Evolutionary conservation across 2,888 invertebrate species (phyloP), one percentile per base, ranked within the genome.

Genomic region (Clunio marinus): DNA sequence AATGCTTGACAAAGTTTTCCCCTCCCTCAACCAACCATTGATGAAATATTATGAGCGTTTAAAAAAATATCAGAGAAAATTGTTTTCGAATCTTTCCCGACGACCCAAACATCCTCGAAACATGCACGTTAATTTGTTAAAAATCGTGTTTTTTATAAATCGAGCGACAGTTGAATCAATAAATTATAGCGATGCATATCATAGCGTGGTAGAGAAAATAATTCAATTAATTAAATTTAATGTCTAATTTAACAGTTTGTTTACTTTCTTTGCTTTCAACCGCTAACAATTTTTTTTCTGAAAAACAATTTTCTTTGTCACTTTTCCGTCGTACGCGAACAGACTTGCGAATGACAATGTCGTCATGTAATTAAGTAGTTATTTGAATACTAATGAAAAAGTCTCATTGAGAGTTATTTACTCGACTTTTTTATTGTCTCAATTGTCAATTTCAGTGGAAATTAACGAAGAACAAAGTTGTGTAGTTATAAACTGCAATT

Each of bases 201-300:
- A 32, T 10, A 32, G 5, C 10, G 4, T 32, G 57, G 27, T n/a
- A 27, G 25, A 41, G 28, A 25, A 25, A 59, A 59, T 17, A 28
- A 20, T 24, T 55, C 5, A 59, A 13, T 59, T 59, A 59, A 57
- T 57, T 57, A 57, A 57, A 25, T 57, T 57, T 59, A 59, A 59
- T 20, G 59, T 35, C 59, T 59, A 27, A n/a, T 59, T 59, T 59
- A 59, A 59, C 59, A 59, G 59, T 59, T 59, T 59, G 59, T 59
- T 59, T 59, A 35, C 59, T 59, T 35, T 28, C 59, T 28, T 20
- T 35, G 15, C 35, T 17, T 35, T 35, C 22, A 20, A 27, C n/a
- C 55, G 59, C 59, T 28, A 20, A 35, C 55, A 66, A 66, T 32
- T 66, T 66, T n/a, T n/a, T 20, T 28, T 24, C 20, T 25, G 57